Evolutionary conservation across 2,888 invertebrate genomes (phyloP).

Genomic region (Neoascia interrupta): DNA sequence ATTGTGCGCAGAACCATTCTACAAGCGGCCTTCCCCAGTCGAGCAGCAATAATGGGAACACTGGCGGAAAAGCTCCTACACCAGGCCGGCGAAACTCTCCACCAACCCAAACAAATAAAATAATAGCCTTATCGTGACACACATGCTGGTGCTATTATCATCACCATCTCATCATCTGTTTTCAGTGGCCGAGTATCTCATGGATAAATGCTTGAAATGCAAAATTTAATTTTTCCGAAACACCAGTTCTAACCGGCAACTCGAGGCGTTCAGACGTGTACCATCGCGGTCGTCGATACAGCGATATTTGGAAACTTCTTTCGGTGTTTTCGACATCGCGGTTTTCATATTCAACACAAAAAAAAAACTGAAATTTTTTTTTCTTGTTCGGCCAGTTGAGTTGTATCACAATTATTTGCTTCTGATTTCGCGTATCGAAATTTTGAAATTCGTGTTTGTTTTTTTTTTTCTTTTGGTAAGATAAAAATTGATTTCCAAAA

Average conservation of each 20-base stretch:
- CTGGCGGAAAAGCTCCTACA: constrained; percentile 27
- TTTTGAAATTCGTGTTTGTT: too few species aligned
- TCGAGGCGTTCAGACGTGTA: constrained; percentile 38
- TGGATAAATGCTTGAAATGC: constrained; percentile 21
- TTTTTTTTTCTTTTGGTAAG: too few species aligned
- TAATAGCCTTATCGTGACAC: constrained; percentile 30
- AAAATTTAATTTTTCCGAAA: constrained; percentile 22
- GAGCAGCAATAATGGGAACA: constrained; percentile 35
- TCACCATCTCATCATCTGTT: constrained; percentile 29
- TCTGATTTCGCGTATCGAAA: too few species aligned
- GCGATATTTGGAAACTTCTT: too few species aligned
- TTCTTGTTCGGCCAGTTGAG: too few species aligned
- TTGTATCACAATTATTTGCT: too few species aligned
- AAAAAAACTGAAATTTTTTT: too few species aligned
- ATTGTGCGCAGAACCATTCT: constrained; percentile 32
- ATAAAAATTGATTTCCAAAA: too few species aligned
- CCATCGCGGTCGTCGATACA: neutral
- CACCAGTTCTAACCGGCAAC: constrained; percentile 51
- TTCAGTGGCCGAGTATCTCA: constrained; percentile 19
- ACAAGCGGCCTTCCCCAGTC: constrained; percentile 20
- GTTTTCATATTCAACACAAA: too few species aligned
- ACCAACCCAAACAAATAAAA: constrained; percentile 9
- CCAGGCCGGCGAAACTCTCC: too few species aligned
- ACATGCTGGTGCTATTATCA: constrained; percentile 13
- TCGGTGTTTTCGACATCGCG: too few species aligned